phyloP scores from a whole-genome alignment of 2,113 vertebrate genomes.

The Sapajus apella region DNA sequence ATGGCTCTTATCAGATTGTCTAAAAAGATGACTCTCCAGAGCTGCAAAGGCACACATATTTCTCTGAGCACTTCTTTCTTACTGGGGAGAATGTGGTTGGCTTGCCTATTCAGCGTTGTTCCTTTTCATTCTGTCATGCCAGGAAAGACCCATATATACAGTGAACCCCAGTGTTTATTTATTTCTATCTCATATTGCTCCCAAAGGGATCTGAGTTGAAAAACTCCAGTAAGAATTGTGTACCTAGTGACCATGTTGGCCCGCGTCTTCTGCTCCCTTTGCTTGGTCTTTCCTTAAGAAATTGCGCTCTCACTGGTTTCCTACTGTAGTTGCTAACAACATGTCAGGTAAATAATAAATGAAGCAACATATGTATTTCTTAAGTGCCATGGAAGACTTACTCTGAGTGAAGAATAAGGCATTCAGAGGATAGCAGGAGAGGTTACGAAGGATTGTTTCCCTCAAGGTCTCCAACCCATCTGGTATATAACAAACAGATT shows the following conservation, averaged over 20 bases:
- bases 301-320: background rate
- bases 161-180: background rate
- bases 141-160: background rate
- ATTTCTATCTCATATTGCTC: background rate
- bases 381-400: slow-evolving; percentile 44
- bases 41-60: background rate
- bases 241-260: background rate
- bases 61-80: background rate
- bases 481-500: background rate
- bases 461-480: background rate
- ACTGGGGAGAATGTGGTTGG: background rate
- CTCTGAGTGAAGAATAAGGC: slow-evolving; percentile 55
- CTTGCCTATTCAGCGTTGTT: background rate
- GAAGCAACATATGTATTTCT: slow-evolving; percentile 49
- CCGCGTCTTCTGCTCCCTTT: background rate
- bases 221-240: background rate
- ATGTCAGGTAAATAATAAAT: slow-evolving; percentile 60
- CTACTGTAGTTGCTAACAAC: slow-evolving; percentile 40
- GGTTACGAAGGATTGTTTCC: slow-evolving; percentile 39
- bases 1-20: background rate
- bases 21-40: background rate
- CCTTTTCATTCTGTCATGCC: background rate
- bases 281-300: background rate
- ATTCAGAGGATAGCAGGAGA: background rate
- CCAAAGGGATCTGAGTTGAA: background rate